A percentile compares a stretch with the other conserved stretches of the same genome.
Conservation (phyloP, 2,888 invertebrate species). For the Leptinotarsa juncta region DNA sequence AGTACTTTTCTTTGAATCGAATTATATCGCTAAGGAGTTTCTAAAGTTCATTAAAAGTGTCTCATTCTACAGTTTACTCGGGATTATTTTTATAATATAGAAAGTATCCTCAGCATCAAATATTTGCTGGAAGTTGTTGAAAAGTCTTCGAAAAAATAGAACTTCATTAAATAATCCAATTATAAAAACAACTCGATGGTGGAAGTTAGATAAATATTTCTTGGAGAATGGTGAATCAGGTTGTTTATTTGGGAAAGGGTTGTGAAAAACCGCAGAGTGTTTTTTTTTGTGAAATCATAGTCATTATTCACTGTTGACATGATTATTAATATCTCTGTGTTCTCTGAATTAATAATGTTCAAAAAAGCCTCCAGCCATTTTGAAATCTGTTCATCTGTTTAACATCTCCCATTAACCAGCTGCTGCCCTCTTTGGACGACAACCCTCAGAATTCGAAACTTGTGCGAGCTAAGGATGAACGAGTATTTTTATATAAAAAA, state of each 20-base stretch:
- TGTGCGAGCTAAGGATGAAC: too few relatives aligned
- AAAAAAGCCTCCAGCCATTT: too few relatives aligned
- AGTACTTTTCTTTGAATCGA: conserved; percentile 11
- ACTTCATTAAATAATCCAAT: not conserved
- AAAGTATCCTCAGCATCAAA: not conserved
- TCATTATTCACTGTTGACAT: too few relatives aligned
- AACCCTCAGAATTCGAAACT: too few relatives aligned
- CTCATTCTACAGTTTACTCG: conserved; percentile 12
- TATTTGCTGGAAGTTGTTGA: not conserved
- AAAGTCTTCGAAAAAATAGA: not conserved
- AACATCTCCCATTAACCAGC: too few relatives aligned
- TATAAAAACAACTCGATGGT: not conserved
- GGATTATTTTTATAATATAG: conserved; percentile 21
- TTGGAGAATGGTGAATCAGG: not conserved
- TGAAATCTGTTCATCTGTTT: too few relatives aligned
- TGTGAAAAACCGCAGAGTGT: too few relatives aligned
- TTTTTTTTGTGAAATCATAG: too few relatives aligned
- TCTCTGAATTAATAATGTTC: too few relatives aligned
- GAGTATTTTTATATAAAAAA: too few relatives aligned
- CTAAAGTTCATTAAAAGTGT: conserved; percentile 25
- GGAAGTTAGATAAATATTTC: not conserved
- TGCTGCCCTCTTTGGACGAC: too few relatives aligned
- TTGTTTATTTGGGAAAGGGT: not conserved
- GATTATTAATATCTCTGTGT: too few relatives aligned
- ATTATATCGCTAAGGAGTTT: conserved; percentile 23